These are phyloP conservation scores for Triplophysa tibetana DNA, from an alignment of 2,113 vertebrate genomes.

Conservation along the genomic window DNA sequence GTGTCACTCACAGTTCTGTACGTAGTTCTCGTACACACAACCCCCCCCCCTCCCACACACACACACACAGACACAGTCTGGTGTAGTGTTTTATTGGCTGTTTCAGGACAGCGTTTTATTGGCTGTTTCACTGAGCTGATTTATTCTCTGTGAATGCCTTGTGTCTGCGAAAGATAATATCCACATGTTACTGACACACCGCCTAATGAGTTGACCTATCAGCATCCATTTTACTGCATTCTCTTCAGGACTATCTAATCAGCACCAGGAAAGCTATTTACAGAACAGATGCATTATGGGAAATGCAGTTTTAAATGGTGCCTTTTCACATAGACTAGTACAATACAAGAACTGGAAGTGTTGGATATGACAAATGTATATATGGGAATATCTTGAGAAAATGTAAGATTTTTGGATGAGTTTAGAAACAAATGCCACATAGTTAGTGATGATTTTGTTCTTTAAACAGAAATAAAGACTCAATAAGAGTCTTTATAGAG, in stretches of 20 bases:
- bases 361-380: no score
- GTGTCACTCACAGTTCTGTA: conserved; percentile 11
- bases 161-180: conserved; percentile 63
- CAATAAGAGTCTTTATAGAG: no score
- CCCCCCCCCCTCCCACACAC: not conserved
- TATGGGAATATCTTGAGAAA: no score
- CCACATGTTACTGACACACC: conserved; percentile 71
- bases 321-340: not conserved
- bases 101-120: conserved; percentile 78
- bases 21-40: not conserved
- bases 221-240: conserved; percentile 74
- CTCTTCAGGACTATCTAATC: conserved; percentile 73
- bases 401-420: no score
- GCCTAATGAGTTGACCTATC: conserved; percentile 79
- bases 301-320: conserved; percentile 18
- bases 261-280: conserved; percentile 62
- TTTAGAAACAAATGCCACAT: no score
- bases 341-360: no score
- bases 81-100: conserved; percentile 64
- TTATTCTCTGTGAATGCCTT: conserved; percentile 64
- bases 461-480: not conserved
- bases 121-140: conserved; percentile 80
- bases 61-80: conserved; percentile 27
- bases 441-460: no score
- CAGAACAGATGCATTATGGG: conserved; percentile 33